A percentile compares a stretch with the other conserved stretches of the same genome.
Conservation (phyloP, 2,888 invertebrate genomes). For the Lacanobia wlatinum region DNA sequence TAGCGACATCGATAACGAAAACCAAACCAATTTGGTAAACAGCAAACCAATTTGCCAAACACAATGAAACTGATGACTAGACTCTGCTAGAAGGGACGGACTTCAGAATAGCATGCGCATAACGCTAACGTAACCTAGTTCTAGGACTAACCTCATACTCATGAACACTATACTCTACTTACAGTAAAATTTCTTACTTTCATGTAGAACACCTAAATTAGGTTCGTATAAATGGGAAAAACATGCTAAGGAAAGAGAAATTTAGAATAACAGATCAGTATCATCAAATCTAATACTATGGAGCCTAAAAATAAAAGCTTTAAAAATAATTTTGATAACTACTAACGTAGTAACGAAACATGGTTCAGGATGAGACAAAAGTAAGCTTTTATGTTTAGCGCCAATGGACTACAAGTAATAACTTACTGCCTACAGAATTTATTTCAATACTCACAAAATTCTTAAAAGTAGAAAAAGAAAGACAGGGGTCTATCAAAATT, state of each 20-base stretch:
- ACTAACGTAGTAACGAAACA: constrained; percentile 8
- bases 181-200: constrained; percentile 46
- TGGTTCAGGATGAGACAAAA: constrained; percentile 10
- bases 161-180: constrained; percentile 67
- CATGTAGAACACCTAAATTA: constrained; percentile 50
- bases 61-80: constrained; percentile 68
- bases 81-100: constrained; percentile 50
- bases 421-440: constrained; percentile 38
- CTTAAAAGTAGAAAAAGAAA: constrained; percentile 37
- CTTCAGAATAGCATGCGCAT: constrained; percentile 73
- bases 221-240: constrained; percentile 58
- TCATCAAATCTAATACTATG: constrained; percentile 32
- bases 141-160: constrained; percentile 60
- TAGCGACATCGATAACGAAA: constrained; percentile 81
- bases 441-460: constrained; percentile 52
- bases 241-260: constrained; percentile 66
- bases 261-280: constrained; percentile 38
- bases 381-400: constrained; percentile 59
- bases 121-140: constrained; percentile 65
- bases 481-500: constrained; percentile 54
- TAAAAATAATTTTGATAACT: constrained; percentile 30
- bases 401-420: constrained; percentile 34
- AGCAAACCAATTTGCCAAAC: constrained; percentile 81
- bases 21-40: constrained; percentile 73
- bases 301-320: constrained; percentile 59